These are phyloP conservation scores for Mobula birostris DNA, from an alignment of 2,113 vertebrate genomes.

Conservation along the genomic window DNA sequence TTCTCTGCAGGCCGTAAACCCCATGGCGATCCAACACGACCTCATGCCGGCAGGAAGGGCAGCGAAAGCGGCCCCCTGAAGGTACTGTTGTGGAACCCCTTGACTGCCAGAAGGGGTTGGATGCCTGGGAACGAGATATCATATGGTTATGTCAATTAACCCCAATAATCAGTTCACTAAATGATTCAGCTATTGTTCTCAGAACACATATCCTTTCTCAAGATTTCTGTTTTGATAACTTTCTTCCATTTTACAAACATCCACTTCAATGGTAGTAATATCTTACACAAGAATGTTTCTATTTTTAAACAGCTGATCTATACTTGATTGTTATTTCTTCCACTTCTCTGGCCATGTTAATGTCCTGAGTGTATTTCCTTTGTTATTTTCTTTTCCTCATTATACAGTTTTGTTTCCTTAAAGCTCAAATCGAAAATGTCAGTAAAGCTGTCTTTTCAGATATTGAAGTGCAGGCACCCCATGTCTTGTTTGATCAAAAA, in stretches of 20 bases:
- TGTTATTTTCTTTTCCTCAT: neutral
- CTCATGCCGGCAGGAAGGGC: slow-evolving; percentile 80
- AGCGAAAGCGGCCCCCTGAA: slow-evolving; percentile 74
- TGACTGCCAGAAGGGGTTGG: slow-evolving; percentile 75
- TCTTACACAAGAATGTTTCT: too few species aligned
- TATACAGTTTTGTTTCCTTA: too few species aligned
- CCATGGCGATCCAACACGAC: slow-evolving; percentile 80
- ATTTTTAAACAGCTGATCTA: neutral
- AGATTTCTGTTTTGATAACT: neutral
- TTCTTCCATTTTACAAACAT: neutral
- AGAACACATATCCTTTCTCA: neutral
- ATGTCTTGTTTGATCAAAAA: neutral
- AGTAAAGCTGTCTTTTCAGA: neutral
- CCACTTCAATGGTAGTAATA: neutral
- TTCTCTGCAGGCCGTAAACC: slow-evolving; percentile 75
- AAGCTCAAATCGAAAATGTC: neutral
- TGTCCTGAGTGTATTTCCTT: neutral
- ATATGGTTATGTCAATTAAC: neutral
- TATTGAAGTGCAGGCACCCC: too few species aligned
- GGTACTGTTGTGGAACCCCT: slow-evolving; percentile 65
- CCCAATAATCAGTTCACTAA: slow-evolving; percentile 36
- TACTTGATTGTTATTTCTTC: neutral
- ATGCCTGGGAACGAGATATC: slow-evolving; percentile 53
- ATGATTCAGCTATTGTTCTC: slow-evolving; percentile 2
- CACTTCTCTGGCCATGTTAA: neutral